Base-by-base conservation (phyloP, 2,113 vertebrate species). In the Trogon melanurus region DNA sequence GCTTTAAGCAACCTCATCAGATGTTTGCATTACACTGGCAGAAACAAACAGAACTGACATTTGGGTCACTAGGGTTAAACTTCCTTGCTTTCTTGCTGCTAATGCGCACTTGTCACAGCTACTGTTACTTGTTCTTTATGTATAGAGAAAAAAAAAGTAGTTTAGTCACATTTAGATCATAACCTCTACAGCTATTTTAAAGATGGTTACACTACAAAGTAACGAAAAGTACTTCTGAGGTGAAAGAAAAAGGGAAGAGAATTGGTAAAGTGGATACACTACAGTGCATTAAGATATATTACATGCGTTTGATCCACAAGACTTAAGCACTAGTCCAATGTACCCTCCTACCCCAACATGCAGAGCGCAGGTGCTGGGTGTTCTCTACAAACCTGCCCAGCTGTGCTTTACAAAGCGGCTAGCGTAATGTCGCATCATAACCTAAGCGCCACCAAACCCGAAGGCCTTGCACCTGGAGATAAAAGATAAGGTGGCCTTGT, bases 291-390 rank as follows among this genome's bases (percentile, higher is more conserved):
- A 54, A 26, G 36, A 23, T 10, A 6, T 0, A 14, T 13, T 7
- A 29, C 3, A 30, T 23, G 8, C 29, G 13, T 29, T 80, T 34
- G 34, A n/a, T 2, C 8, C 58, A 15, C 29, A 19, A 51, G 65
- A 32, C 16, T 23, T 5, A 34, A 23, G 34, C 4, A 4, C 29
- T 8, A 13, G 29, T 15, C 50, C 21, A 45, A 34, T 0, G 8
- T 10, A 48, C 11, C 5, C 29, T 45, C 29, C 2, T 8, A 48
- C 16, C 9, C 45, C 80, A 73, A 8, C 11, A 30, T 0, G 3
- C 1, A 18, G 19, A 22, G 67, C 1, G 4, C 62, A 73, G 58
- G 29, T 7, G 38, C 9, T 27, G 76, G 22, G 26, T 8, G 30
- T 10, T 15, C 41, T 41, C 41, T 41, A 41, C 54, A 38, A 72